Conservation (phyloP, 2,888 invertebrate genomes). For the Fragum sueziense region DNA sequence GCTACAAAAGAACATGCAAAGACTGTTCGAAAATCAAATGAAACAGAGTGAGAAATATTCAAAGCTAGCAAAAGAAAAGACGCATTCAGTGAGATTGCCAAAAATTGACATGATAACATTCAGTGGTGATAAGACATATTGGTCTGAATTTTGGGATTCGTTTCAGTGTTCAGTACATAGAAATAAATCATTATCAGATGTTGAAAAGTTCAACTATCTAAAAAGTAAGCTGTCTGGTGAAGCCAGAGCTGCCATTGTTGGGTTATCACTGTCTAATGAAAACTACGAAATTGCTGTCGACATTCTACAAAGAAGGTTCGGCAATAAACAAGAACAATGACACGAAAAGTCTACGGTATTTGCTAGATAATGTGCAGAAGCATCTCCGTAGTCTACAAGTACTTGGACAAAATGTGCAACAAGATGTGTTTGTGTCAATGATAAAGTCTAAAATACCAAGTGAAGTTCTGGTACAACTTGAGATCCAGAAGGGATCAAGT, state of each 20-base stretch:
- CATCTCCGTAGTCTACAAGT: conserved; percentile 37
- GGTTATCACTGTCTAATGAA: conserved; percentile 35
- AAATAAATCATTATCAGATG: conserved; percentile 30
- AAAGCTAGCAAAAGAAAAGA: neutral
- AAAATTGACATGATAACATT: conserved; percentile 16
- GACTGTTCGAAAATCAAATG: neutral
- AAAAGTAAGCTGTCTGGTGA: conserved; percentile 32
- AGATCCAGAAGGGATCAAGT: conserved; percentile 16
- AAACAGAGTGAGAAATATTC: conserved; percentile 1
- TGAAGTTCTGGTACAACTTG: conserved; percentile 30
- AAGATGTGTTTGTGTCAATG: conserved; percentile 38
- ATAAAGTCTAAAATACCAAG: conserved; percentile 20
- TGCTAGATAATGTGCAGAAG: conserved; percentile 26
- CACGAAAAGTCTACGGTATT: conserved; percentile 1
- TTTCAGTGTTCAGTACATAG: conserved; percentile 41
- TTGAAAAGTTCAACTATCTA: conserved; percentile 49
- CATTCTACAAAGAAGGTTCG: conserved; percentile 34
- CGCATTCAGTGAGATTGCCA: conserved; percentile 9
- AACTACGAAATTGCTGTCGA: conserved; percentile 44
- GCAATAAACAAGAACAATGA: conserved; percentile 31
- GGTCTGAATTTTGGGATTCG: conserved; percentile 31
- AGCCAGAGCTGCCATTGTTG: conserved; percentile 30
- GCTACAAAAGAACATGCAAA: conserved; percentile 1
- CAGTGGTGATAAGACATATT: conserved; percentile 18
- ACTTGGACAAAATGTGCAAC: conserved; percentile 24